These are phyloP conservation scores for Calephelis nemesis DNA, from an alignment of 1,140 invertebrate genomes.

Conservation along the genomic window DNA sequence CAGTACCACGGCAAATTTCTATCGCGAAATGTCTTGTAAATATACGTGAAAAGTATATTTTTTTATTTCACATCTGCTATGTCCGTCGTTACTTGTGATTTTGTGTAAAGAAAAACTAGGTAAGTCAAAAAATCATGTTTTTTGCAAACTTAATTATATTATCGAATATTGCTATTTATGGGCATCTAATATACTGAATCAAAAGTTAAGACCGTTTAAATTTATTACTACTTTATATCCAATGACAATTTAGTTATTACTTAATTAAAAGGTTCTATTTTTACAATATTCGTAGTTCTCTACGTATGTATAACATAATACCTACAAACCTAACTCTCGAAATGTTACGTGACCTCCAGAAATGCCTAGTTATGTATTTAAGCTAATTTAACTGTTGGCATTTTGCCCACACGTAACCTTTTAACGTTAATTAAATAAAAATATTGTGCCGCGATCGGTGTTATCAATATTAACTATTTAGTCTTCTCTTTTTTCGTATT, in stretches of 20 bases:
- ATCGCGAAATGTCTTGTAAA: constrained; percentile 43
- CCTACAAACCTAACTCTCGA: not conserved
- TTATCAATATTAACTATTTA: too few relatives aligned
- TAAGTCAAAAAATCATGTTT: not conserved
- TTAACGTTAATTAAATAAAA: not conserved
- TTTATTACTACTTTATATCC: not conserved
- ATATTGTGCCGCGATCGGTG: not conserved
- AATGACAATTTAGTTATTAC: not conserved
- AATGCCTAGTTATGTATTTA: not conserved
- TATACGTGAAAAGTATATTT: constrained; percentile 44
- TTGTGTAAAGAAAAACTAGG: constrained; percentile 11
- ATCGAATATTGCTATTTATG: not conserved
- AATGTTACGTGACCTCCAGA: constrained; percentile 3
- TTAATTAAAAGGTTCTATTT: not conserved
- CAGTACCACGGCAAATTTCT: constrained; percentile 44
- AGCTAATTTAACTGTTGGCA: not conserved
- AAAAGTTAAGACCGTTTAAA: not conserved
- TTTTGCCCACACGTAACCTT: not conserved
- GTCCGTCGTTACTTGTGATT: constrained; percentile 11
- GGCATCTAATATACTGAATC: not conserved
- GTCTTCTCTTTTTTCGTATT: too few relatives aligned
- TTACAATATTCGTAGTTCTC: not conserved
- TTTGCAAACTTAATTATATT: not conserved
- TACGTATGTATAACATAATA: not conserved
- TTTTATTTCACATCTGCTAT: constrained; percentile 5